Evolutionary conservation across 2,797 vertebrate genomes (phyloP).

Genomic region (Acestrorhynchus altus): DNA sequence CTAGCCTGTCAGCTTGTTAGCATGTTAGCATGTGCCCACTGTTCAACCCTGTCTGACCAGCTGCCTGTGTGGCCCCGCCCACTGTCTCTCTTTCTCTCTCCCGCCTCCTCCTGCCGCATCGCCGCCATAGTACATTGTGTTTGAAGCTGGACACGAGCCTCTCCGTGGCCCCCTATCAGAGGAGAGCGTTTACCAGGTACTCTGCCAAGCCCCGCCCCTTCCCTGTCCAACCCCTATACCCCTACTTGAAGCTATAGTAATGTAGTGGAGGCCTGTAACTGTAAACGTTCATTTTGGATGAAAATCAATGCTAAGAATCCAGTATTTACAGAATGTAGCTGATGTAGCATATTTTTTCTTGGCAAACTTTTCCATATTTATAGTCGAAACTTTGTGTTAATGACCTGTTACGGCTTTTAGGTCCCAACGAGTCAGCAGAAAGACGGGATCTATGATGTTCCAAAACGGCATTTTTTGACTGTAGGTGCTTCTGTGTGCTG

Average conservation of each 20-base stretch:
- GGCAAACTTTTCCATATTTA: neutral
- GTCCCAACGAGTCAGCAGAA: constrained; percentile 99
- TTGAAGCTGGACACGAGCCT: constrained; percentile 99
- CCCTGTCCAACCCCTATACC: constrained; percentile 51
- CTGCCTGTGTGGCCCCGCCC: constrained; percentile 62
- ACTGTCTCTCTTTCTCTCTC: constrained; percentile 62
- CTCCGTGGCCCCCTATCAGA: constrained; percentile 95
- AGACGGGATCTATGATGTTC: constrained; percentile 99
- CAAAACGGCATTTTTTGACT: constrained; percentile 99
- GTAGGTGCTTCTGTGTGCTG: constrained; percentile 85
- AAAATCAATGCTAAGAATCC: neutral
- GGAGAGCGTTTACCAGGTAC: constrained; percentile 99
- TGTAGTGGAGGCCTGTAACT: constrained; percentile 10
- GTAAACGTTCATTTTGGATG: neutral
- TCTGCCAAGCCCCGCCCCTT: constrained; percentile 73
- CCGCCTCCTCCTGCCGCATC: constrained; percentile 73
- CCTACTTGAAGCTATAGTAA: constrained; percentile 55
- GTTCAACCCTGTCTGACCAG: constrained; percentile 42
- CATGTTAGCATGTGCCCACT: constrained; percentile 31
- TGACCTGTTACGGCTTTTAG: constrained; percentile 70
- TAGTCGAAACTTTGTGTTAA: constrained; percentile 22
- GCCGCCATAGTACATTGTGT: constrained; percentile 98
- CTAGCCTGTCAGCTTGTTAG: constrained; percentile 21
- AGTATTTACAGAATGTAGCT: neutral
- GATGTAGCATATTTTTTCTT: neutral